Evolutionary conservation across 2,113 vertebrate genomes (phyloP).

Genomic region (Cyphotilapia sp.): DNA sequence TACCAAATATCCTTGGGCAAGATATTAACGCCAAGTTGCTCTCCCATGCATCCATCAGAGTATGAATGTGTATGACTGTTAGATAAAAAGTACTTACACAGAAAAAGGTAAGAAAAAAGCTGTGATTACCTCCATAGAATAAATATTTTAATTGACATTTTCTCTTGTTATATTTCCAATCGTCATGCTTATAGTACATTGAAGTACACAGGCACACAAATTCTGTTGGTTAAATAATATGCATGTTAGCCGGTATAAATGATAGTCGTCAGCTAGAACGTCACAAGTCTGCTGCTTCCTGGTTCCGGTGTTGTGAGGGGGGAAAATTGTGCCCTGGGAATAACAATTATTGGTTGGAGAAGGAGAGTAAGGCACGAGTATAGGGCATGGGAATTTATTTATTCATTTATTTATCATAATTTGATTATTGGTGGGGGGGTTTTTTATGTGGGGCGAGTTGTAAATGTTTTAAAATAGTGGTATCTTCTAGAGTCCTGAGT

Average conservation of each 20-base stretch:
- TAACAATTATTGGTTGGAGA: neutral
- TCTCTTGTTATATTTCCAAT: neutral
- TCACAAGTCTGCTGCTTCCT: neutral
- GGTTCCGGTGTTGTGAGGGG: fast-evolving
- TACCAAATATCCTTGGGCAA: neutral
- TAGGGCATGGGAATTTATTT: neutral
- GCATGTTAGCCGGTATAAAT: neutral
- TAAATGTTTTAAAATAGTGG: neutral
- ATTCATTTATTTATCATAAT: neutral
- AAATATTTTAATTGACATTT: neutral
- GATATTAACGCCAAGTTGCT: neutral
- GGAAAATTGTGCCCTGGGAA: neutral
- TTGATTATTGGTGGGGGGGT: fast-evolving
- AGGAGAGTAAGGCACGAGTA: fast-evolving
- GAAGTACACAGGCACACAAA: neutral
- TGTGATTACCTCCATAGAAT: neutral
- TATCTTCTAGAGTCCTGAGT: neutral
- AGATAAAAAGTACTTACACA: neutral
- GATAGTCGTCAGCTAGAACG: neutral
- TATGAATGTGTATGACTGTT: neutral
- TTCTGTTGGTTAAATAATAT: neutral
- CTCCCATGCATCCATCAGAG: neutral
- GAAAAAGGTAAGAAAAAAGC: neutral
- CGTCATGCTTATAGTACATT: neutral
- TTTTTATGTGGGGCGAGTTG: neutral